phyloP scores from a whole-genome alignment of 2,113 vertebrate genomes.

The Amia ocellicauda region DNA sequence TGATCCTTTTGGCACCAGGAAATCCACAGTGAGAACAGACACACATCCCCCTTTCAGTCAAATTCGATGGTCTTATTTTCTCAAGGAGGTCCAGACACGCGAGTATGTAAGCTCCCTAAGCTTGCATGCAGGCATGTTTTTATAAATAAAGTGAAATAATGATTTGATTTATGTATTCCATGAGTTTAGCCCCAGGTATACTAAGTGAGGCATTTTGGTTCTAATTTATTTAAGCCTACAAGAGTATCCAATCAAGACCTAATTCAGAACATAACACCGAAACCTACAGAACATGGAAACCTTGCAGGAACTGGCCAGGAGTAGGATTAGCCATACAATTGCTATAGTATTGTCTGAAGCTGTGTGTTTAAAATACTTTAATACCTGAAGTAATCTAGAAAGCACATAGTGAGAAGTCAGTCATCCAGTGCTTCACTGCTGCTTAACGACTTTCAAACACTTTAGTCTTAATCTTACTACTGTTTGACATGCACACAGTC shows the following conservation, averaged over 20 bases:
- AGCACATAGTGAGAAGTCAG: too few species aligned
- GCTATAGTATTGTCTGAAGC: slow-evolving; percentile 39
- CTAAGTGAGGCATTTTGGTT: slow-evolving; percentile 31
- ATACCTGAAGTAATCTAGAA: too few species aligned
- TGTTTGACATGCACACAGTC: too few species aligned
- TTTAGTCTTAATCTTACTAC: too few species aligned
- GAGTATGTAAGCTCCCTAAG: slow-evolving; percentile 25
- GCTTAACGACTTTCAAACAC: too few species aligned
- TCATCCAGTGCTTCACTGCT: too few species aligned
- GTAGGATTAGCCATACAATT: slow-evolving; percentile 28
- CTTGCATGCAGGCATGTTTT: slow-evolving; percentile 33
- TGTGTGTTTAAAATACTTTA: slow-evolving; percentile 1
- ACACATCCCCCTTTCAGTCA: slow-evolving; percentile 46
- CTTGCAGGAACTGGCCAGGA: slow-evolving; percentile 27
- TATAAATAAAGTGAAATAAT: slow-evolving; percentile 41
- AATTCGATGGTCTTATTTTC: slow-evolving; percentile 39
- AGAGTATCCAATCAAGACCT: slow-evolving; percentile 40
- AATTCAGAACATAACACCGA: slow-evolving; percentile 38
- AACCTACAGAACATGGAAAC: slow-evolving; percentile 33
- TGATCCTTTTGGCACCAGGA: slow-evolving; percentile 41
- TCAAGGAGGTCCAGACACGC: slow-evolving; percentile 26
- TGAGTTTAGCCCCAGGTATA: slow-evolving; percentile 29
- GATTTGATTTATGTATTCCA: slow-evolving; percentile 42
- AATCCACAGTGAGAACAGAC: slow-evolving; percentile 46
- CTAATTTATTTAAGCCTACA: slow-evolving; percentile 46